Conservation (phyloP, 2,888 invertebrate genomes). For the Cacoxenus indagator region DNA sequence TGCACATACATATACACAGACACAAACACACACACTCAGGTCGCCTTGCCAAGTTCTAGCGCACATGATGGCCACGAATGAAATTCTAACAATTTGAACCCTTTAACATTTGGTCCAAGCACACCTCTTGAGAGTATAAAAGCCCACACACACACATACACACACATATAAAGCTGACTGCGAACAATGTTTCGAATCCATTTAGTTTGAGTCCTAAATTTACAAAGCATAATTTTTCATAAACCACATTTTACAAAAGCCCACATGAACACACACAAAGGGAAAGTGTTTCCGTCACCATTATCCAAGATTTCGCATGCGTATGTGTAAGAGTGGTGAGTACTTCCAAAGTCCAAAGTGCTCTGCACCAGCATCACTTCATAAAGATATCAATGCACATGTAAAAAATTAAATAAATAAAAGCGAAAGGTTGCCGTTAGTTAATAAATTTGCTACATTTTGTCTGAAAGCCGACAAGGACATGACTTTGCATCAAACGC, state of each 20-base stretch:
- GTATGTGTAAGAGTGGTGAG: neutral
- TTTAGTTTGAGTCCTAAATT: conserved; percentile 38
- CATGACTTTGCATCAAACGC: neutral
- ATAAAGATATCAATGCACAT: conserved; percentile 38
- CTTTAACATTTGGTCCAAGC: conserved; percentile 20
- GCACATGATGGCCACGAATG: conserved; percentile 37
- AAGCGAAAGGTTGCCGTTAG: neutral
- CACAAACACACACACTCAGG: neutral
- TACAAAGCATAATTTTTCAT: conserved; percentile 36
- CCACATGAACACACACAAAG: neutral
- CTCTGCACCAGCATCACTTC: conserved; percentile 3
- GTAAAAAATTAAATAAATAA: conserved; percentile 19
- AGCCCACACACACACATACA: neutral
- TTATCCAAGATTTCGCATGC: neutral
- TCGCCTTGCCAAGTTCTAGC: neutral
- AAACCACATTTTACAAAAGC: conserved; percentile 17
- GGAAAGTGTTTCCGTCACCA: neutral
- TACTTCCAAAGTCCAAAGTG: neutral
- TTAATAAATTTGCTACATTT: conserved; percentile 30
- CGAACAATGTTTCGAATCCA: conserved; percentile 20
- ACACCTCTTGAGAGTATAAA: neutral
- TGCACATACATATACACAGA: neutral
- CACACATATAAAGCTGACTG: neutral
- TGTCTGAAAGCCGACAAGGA: conserved; percentile 18
- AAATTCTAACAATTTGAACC: conserved; percentile 51